Base-by-base conservation (phyloP, 2,888 invertebrate genomes). In the Chymomyza procnemis region DNA sequence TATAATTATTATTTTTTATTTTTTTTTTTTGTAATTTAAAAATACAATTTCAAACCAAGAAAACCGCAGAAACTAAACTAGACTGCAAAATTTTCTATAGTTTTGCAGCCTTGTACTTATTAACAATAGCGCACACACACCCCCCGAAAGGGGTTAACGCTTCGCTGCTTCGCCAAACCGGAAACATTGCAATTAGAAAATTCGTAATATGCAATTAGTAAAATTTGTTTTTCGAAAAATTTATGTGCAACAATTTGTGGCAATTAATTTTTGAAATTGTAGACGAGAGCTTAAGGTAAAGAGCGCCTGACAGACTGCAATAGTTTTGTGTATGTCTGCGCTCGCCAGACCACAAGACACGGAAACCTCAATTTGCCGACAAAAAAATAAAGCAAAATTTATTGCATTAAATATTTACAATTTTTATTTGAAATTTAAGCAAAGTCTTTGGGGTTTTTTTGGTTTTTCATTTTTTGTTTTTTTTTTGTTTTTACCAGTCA, bases 271-370 rank as follows among this genome's bases (percentile, higher is more conserved):
- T 41, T 41, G 34, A 41, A 41, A 41, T 41, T 41, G 12, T 41
- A 41, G 9, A 4, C 3, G 0, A 12, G 30, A 30, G 2, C 12
- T 9, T 41, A 12, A 41, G 34, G 9, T 41, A 54, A n/a, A n/a
- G n/a, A n/a, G 54, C 21, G 54, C 19, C 54, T 18, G 54, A 19
- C 50, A 18, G 50, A 50, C 19, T 18, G 50, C 50, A 50, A 54
- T 21, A 54, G 64, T 60, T 68, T 41, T 56, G 67, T 69, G 30
- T 52, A 41, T 9, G 56, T 18, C 57, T 67, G 69, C 69, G 69
- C 69, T 74, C 81, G 86, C 74, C 76, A 84, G 86, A 86, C 84
- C 74, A 73, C 85, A 67, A 82, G 87, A 82, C 81, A 82, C 81
- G 85, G 76, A 82, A 82, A 82, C 81, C 81, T 71, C 74, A 84